Conservation (phyloP, 2,113 vertebrate genomes). For the Gymnogyps californianus region DNA sequence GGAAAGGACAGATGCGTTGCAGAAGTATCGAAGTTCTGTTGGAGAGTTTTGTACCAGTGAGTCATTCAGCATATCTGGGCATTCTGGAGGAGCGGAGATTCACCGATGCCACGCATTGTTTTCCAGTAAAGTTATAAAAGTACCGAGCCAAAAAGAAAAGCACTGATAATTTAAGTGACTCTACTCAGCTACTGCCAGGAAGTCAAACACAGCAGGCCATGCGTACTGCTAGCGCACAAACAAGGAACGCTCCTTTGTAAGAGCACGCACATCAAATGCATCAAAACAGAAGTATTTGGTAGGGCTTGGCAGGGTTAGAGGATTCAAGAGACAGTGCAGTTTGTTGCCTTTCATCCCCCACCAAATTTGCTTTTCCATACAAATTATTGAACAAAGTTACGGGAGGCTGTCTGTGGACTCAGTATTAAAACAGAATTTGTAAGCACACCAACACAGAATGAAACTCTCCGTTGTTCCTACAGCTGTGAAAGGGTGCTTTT, state of each 20-base stretch:
- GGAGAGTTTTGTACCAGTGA: background rate
- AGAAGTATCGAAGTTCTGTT: background rate
- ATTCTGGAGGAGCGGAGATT: background rate
- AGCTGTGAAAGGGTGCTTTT: background rate
- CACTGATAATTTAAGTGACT: background rate
- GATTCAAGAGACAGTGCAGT: background rate
- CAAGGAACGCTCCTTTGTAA: background rate
- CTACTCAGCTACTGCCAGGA: background rate
- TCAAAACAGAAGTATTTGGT: background rate
- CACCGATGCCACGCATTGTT: fast-evolving
- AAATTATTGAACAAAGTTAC: background rate
- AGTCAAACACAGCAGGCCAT: background rate
- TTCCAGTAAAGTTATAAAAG: background rate
- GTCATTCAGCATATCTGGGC: background rate
- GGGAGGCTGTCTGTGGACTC: background rate
- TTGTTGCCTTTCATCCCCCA: background rate
- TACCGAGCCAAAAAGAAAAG: background rate
- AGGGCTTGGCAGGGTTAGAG: background rate
- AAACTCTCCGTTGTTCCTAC: background rate
- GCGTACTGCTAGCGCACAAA: background rate
- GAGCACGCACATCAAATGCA: fast-evolving
- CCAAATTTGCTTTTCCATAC: background rate
- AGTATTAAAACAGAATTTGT: background rate
- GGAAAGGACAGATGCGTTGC: background rate
- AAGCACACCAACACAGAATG: background rate